Evolutionary conservation across 2,797 vertebrate species (phyloP), one percentile per base, ranked within the genome.

Genomic region (Siniperca scherzeri): DNA sequence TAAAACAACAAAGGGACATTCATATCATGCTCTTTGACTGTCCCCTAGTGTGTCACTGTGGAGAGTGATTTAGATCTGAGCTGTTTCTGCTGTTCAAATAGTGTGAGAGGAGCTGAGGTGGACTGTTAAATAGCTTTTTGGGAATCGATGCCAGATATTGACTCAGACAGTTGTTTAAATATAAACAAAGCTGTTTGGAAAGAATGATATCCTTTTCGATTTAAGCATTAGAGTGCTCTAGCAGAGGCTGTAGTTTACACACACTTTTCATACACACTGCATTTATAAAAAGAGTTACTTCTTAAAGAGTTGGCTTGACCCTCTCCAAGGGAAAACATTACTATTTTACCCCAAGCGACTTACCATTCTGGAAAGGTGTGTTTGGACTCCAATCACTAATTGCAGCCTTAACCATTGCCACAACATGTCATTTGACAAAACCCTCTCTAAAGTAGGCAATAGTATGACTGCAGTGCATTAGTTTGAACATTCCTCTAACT

Each of bases 111-210:
- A 74, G 74, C 52, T 36, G 46, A 80, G 59, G 27, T 44, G 27
- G 69, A 40, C 70, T 80, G 36, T 70, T 81, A 55, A 81, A 78
- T 52, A 61, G 65, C 77, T 66, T 80, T 79, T 80, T 21, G 53
- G 16, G 40, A 83, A 61, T 87, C 68, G n/a, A 33, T 75, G 76
- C 38, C 70, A 81, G 60, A 69, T 78, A 86, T 78, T 64, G 74
- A 61, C 33, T 70, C n/a, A 70, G 67, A 72, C 67, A 36, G 70
- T 52, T 64, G 38, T 73, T 59, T 17, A 44, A 77, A 75, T 76
- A 25, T 17, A 78, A 48, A 74, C 59, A 60, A 48, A 74, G 53
- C 55, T 44, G 57, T 76, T 72, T 69, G 74, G 21, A 69, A 70
- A 68, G 40, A 55, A 33, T 61, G 19, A 8, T 16, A 22, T 79